These are phyloP conservation scores for Paralinhomoeus sp. DNA, from an alignment of 2,888 invertebrate genomes.

Conservation along the genomic window DNA sequence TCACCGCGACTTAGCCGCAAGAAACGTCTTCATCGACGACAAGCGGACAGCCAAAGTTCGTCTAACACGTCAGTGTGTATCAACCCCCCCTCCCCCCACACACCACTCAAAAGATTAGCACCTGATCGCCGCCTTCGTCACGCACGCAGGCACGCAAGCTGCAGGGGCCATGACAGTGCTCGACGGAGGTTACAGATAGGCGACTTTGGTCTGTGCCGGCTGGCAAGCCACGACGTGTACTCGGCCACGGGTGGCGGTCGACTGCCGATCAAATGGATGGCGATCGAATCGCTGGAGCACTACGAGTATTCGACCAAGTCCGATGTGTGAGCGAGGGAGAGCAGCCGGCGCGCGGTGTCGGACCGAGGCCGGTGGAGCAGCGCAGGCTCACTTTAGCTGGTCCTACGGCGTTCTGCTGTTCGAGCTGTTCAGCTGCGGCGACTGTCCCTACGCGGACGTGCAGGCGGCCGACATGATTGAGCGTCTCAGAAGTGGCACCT, in stretches of 20 bases:
- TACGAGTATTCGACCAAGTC: not conserved
- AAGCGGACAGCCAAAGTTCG: not conserved
- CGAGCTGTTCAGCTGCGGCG: not conserved
- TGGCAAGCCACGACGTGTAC: not conserved
- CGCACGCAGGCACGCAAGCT: not conserved
- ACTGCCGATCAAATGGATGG: slow-evolving; percentile 2
- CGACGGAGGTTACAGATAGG: not conserved
- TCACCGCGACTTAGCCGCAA: slow-evolving; percentile 1
- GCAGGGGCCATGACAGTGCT: not conserved
- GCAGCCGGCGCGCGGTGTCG: not conserved
- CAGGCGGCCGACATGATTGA: not conserved
- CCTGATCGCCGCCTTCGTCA: not conserved
- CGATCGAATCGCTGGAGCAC: not conserved
- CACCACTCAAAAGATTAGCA: not conserved
- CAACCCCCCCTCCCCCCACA: not conserved
- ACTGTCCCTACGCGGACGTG: not conserved
- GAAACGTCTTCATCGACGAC: not conserved
- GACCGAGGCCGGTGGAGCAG: no score
- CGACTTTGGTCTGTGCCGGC: slow-evolving; percentile 1
- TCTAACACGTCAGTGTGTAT: no score
- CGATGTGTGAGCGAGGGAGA: not conserved
- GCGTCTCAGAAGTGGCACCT: no score
- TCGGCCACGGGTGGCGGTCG: not conserved
- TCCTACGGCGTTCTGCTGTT: slow-evolving; percentile 1
- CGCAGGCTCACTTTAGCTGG: no score